Base-by-base conservation (phyloP, 2,113 vertebrate species). In the Leucosticte australis region DNA sequence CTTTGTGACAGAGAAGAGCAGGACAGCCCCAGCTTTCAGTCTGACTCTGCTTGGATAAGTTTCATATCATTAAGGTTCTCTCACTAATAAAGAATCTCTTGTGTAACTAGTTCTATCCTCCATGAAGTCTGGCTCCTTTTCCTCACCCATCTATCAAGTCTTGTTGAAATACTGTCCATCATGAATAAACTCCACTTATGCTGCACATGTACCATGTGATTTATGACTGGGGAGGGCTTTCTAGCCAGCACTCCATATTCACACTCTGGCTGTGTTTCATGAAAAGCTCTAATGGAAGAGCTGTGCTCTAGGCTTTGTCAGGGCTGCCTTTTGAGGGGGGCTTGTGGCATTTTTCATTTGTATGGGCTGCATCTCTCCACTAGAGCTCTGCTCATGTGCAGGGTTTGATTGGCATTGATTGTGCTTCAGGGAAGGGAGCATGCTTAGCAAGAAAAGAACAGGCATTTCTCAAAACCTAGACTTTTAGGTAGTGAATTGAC, bases 381-480 rank as follows among this genome's bases (percentile, higher is more conserved):
- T 95, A 93, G 88, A 96, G 95, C 93, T 96, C 88, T 81, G 93
- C 88, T 97, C 90, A 57, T 93, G 93, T 97, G 93, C 88, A 3
- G 90, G 73, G 71, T 93, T 96, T 96, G 95, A 97, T 96, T 96
- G 93, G 94, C 96, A 96, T 91, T 94, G 95, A 97, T 97, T 94
- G 93, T 81, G 86, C 88, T 93, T 95, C 27, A 27, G 92, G 90
- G 92, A 95, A 94, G 85, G 90, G 88, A 94, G 88, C 80, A 78
- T 1, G 69, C 73, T 87, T 95, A 92, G 95, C 81, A 63, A 95
- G 92, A 94, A 96, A 92, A 93, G 93, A 94, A 15, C 90, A 75
- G 90, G 69, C 86, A 28, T 94, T 95, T 83, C 93, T 90, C 86
- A 93, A 90, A 96, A 93, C 86, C 92, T 94, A 68, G 76, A 94